Evolutionary conservation across 2,888 invertebrate species (phyloP).

Genomic region (Platynereis dumerilii): DNA sequence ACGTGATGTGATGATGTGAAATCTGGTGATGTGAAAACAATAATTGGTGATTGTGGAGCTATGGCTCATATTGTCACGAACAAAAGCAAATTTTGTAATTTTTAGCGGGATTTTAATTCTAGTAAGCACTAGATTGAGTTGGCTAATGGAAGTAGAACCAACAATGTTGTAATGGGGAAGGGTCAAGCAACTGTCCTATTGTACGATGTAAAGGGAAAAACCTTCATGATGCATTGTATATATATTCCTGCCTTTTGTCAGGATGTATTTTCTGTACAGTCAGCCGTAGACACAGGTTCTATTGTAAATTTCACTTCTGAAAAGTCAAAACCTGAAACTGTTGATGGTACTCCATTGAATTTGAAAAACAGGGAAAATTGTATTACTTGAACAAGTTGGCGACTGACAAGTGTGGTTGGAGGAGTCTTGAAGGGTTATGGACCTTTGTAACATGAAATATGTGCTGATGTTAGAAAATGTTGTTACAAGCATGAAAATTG

Average conservation of each 20-base stretch:
- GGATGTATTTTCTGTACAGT: no score
- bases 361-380: no score
- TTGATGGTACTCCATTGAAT: neutral
- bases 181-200: slow-evolving; percentile 27
- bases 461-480: slow-evolving; percentile 25
- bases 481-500: slow-evolving; percentile 31
- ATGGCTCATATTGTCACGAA: slow-evolving; percentile 28
- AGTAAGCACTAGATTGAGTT: slow-evolving; percentile 34
- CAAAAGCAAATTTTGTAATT: slow-evolving; percentile 25
- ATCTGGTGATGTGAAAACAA: neutral
- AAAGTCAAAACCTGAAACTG: no score
- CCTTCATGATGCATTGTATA: no score
- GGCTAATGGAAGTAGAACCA: slow-evolving; percentile 34
- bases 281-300: no score
- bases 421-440: slow-evolving; percentile 16
- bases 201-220: slow-evolving; percentile 16
- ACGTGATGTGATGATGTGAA: no score
- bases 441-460: slow-evolving; percentile 31
- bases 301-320: no score
- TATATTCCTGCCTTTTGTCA: no score
- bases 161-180: slow-evolving; percentile 24
- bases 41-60: slow-evolving; percentile 34
- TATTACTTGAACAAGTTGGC: neutral
- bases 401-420: slow-evolving; percentile 5
- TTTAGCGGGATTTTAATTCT: slow-evolving; percentile 29